These are phyloP conservation scores for Trachops cirrhosus DNA, from an alignment of 2,797 vertebrate genomes.

Conservation along the genomic window DNA sequence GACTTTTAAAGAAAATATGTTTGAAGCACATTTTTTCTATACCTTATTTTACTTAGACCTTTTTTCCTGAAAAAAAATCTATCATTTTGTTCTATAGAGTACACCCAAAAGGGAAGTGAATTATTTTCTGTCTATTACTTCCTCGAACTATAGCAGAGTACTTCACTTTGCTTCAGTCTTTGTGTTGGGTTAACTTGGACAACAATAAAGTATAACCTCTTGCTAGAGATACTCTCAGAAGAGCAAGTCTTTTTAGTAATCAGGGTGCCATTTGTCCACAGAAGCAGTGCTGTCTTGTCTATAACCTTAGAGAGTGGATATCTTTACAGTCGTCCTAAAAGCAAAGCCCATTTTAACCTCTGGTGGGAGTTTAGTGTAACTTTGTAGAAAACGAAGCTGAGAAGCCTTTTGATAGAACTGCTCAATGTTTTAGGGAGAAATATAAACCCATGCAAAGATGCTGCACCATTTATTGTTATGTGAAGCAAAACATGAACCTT, in stretches of 20 bases:
- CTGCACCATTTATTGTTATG: neutral
- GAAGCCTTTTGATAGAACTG: neutral
- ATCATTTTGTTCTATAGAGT: neutral
- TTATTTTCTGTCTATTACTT: neutral
- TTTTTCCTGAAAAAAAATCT: neutral
- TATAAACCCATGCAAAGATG: neutral
- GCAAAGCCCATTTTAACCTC: neutral
- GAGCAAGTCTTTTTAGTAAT: neutral
- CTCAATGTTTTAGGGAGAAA: neutral
- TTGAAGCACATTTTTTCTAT: neutral
- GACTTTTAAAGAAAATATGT: neutral
- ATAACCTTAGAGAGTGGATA: neutral
- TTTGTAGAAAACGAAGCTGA: neutral
- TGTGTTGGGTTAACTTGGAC: neutral
- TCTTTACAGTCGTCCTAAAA: neutral
- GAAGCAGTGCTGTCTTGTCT: neutral
- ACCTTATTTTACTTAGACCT: neutral
- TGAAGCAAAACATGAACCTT: constrained; percentile 2
- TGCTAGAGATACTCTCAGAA: neutral
- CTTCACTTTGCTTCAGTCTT: neutral
- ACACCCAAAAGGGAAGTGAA: neutral
- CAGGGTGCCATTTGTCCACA: neutral
- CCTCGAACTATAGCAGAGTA: neutral
- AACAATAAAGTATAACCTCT: neutral
- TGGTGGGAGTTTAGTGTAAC: neutral